A percentile compares a stretch with the other conserved stretches of the same genome.
Conservation (phyloP, 2,797 vertebrate genomes). For the Cryptoprocta ferox region DNA sequence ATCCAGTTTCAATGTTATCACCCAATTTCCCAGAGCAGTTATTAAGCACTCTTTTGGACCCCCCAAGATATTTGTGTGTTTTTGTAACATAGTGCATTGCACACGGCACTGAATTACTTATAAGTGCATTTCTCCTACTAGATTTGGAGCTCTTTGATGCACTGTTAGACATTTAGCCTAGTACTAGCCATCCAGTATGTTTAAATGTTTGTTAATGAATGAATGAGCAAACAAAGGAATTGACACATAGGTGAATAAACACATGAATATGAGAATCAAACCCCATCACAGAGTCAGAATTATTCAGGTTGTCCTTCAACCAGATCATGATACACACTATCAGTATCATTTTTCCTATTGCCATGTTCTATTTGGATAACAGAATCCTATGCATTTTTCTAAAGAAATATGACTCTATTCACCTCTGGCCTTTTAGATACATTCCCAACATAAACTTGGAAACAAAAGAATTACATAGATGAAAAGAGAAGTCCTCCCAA, state of each 20-base stretch:
- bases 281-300: neutral
- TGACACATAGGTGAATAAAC: neutral
- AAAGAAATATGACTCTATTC: neutral
- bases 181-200: neutral
- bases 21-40: neutral
- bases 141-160: neutral
- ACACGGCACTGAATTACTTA: neutral
- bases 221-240: neutral
- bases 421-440: neutral
- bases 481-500: neutral
- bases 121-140: neutral
- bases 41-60: neutral
- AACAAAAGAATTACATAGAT: neutral
- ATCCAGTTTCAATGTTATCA: neutral
- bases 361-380: neutral
- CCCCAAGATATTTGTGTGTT: neutral
- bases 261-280: neutral
- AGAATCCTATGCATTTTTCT: neutral
- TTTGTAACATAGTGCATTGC: neutral
- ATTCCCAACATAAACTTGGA: neutral
- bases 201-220: neutral
- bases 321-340: neutral
- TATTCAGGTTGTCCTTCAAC: conserved; percentile 11
- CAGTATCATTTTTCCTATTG: neutral
- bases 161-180: neutral